Base-by-base conservation (phyloP, 2,888 invertebrate species). In the Argynnis bischoffii region DNA sequence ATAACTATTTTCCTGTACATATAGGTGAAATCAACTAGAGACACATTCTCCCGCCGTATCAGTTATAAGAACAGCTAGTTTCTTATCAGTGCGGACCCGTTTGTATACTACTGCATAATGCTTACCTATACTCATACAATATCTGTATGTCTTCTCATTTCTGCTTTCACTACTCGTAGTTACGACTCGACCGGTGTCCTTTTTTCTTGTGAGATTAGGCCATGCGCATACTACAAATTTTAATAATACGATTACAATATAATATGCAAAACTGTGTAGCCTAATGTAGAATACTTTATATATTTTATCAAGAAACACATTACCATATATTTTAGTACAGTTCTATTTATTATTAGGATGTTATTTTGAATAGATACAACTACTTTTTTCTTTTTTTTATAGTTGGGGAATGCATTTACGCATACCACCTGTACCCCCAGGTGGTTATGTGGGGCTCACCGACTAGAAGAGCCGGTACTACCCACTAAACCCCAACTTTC, bases 81-180 rank as follows among this genome's bases (percentile, higher is more conserved):
- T 80, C 78, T 81, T 82, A 82, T 81, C 81, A 77, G 74, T 75
- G 77, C 73, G 75, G 78, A 81, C 82, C 78, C 78, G 79, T 80
- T 78, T 64, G 66, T 64, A 64, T 70, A 70, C 67, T 71, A 69
- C 66, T 72, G 66, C 69, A 72, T 71, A 75, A 73, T 75, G 69
- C 76, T 72, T 73, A 70, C 70, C 70, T 73, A 73, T 68, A 71
- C 71, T 72, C 70, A 61, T 72, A 71, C 75, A 75, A 76, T 76
- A 75, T 74, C 74, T 72, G 74, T 72, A 65, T 70, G 76, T 75
- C 73, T 74, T 61, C 67, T 65, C 70, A 75, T 74, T 74, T 72
- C 78, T 74, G 79, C 81, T 82, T 82, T 82, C 82, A 82, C 82
- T 82, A 77, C 71, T 75, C 77, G 74, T 70, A 72, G 72, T 65